Percentiles rank a stretch among this genome's conserved stretches.
Conservation (phyloP, 2,797 vertebrate species). For the Pseudomugil tenellus region DNA sequence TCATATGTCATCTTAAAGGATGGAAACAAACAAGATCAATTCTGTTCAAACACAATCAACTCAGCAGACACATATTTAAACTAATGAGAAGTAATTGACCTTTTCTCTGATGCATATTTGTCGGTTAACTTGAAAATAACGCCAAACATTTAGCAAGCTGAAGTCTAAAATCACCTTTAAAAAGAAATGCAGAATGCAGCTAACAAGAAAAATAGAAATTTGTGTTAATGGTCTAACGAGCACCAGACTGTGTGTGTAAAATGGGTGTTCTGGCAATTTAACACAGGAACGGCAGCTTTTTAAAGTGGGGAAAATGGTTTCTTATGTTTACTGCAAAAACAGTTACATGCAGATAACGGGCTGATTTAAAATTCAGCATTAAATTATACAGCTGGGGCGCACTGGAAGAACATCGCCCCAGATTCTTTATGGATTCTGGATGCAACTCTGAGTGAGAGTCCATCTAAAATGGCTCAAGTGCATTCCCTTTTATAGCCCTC, state of each 20-base stretch:
- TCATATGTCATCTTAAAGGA: conserved; percentile 33
- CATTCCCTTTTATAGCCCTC: background rate
- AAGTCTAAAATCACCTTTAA: conserved; percentile 26
- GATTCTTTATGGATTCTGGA: conserved; percentile 51
- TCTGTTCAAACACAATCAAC: conserved; percentile 30
- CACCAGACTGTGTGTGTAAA: background rate
- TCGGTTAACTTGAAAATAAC: conserved; percentile 31
- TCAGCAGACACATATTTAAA: conserved; percentile 21
- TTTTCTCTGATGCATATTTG: conserved; percentile 32
- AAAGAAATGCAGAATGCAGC: conserved; percentile 30
- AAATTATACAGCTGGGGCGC: conserved; percentile 9
- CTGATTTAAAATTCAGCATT: conserved; percentile 2
- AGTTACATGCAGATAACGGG: background rate
- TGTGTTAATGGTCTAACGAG: conserved; percentile 1
- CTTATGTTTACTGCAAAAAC: conserved; percentile 7
- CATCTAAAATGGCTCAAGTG: conserved; percentile 16
- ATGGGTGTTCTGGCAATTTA: conserved; percentile 1
- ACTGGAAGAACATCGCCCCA: conserved; percentile 21
- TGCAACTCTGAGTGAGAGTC: conserved; percentile 48
- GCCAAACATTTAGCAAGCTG: conserved; percentile 13
- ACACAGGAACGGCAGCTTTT: background rate
- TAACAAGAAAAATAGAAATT: conserved; percentile 23
- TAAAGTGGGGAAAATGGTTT: background rate
- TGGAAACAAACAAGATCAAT: conserved; percentile 41
- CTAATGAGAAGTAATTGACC: conserved; percentile 35